These are phyloP conservation scores for Scaptomyza pallida DNA, from an alignment of 1,140 invertebrate species.

Conservation along the genomic window DNA sequence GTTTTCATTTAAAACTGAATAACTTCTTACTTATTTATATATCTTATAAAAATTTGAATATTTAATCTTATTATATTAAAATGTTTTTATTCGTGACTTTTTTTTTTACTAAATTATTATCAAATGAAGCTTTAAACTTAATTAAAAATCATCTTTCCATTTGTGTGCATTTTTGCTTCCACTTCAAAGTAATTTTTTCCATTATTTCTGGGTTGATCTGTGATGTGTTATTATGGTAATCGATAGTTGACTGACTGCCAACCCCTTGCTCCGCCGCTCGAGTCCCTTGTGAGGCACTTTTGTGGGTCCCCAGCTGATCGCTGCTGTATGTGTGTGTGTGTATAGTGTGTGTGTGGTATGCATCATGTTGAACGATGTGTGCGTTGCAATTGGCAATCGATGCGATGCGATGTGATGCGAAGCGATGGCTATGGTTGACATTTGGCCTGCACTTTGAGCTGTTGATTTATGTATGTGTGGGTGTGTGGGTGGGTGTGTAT, in stretches of 20 bases:
- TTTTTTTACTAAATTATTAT: too few relatives aligned
- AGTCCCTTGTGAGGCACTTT: background rate
- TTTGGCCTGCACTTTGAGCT: conserved; percentile 58
- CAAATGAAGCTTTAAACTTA: too few relatives aligned
- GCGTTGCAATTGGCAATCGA: conserved; percentile 33
- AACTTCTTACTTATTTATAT: too few relatives aligned
- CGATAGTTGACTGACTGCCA: background rate
- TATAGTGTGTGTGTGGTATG: conserved; percentile 20
- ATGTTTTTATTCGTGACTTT: too few relatives aligned
- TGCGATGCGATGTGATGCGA: background rate
- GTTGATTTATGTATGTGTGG: conserved; percentile 56
- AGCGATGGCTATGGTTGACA: conserved; percentile 21
- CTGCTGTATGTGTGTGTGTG: too few relatives aligned
- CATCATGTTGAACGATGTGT: background rate
- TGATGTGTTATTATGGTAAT: background rate
- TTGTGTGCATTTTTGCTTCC: too few relatives aligned
- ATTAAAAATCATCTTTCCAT: too few relatives aligned
- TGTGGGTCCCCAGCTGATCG: conserved; percentile 17
- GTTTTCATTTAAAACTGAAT: too few relatives aligned
- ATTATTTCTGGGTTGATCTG: background rate
- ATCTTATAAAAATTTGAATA: too few relatives aligned
- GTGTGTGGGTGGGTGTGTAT: too few relatives aligned
- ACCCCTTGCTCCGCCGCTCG: background rate
- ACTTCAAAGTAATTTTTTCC: background rate
- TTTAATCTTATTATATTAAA: too few relatives aligned